phyloP scores from a whole-genome alignment of 2,888 invertebrate genomes.

The Brassicogethes aeneus region DNA sequence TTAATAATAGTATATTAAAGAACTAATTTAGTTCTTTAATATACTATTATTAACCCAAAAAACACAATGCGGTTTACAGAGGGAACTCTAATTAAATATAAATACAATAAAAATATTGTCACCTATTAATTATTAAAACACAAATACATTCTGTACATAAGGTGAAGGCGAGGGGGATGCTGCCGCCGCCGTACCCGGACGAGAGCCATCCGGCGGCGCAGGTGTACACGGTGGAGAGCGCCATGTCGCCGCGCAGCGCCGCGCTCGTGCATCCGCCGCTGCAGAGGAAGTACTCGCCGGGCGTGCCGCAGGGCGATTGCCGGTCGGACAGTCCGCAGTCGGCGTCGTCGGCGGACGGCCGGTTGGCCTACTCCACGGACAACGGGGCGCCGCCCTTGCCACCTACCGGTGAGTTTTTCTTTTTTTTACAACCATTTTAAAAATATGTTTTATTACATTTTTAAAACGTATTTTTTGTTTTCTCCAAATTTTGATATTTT shows the following conservation, averaged over 20 bases:
- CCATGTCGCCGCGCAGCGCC: constrained; percentile 42
- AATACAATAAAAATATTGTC: too few species aligned
- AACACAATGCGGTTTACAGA: too few species aligned
- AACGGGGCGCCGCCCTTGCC: constrained; percentile 39
- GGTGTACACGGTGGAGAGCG: constrained; percentile 42
- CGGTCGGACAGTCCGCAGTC: constrained; percentile 48
- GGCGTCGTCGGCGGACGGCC: constrained; percentile 40
- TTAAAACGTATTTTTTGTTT: too few species aligned
- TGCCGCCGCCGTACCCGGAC: constrained; percentile 57
- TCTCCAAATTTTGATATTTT: too few species aligned
- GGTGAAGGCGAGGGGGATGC: constrained; percentile 42
- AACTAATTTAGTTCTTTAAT: too few species aligned
- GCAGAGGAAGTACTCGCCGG: constrained; percentile 63
- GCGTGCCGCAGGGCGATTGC: constrained; percentile 42
- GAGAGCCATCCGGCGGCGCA: constrained; percentile 25
- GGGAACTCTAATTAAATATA: too few species aligned
- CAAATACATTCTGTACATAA: too few species aligned
- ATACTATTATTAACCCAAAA: too few species aligned
- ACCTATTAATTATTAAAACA: too few species aligned
- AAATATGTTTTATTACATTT: too few species aligned
- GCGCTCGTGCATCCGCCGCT: constrained; percentile 51
- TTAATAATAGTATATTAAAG: too few species aligned
- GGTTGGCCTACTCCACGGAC: constrained; percentile 36
- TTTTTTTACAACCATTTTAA: too few species aligned
- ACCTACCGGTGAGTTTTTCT: constrained; percentile 43